Base-by-base conservation (phyloP, 2,888 invertebrate genomes). In the Melinopterus prodromus region DNA sequence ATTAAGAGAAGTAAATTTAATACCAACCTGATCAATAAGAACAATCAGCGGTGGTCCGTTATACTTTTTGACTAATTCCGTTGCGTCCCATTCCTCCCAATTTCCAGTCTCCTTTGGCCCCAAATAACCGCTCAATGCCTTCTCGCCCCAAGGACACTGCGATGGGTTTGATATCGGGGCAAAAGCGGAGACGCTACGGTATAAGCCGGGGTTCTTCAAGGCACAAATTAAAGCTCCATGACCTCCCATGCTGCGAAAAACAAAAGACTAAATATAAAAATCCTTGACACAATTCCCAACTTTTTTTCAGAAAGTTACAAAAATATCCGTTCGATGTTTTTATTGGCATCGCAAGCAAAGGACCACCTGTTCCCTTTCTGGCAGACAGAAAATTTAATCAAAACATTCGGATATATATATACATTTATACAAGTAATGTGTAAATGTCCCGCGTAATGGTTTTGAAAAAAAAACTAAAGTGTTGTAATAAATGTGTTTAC, bases 191-290 rank as follows among this genome's bases (percentile, higher is more conserved):
- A 98, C 97, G 7, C 95, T 94, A 86, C 93, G 93, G 89, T 96
- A 99, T 80, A 95, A 90, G 14, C 96, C 96, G 9, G 98, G 98
- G 89, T 97, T 98, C 89, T 97, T 96, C 71, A 99, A 89, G 6
- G 96, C 95, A 86, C 96, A 95, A 78, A 98, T 93, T 75, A 99
- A 88, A 15, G 99, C 98, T 38, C 99, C 99, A 90, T 99, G 99
- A 35, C 99, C 99, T 81, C 99, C 99, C 99, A 99, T 99, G 87
- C 98, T 98, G 87, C 75, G 92, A 90, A 83, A 83, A 81, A 80
- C 82, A 53, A 70, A 26, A 78, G 37, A 70, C 69, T 35, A 71
- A 81, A 16, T 72, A 79, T 77, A 26, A 74, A 38, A 69, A 38
- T 35, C 70, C 53, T 53, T 53, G 53, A 53, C 53, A 53, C 53